Percentiles rank a stretch among this genome's conserved stretches.
These are phyloP conservation scores for Pogonognathellus flavescens DNA, from an alignment of 1,140 invertebrate genomes.

Conservation along the genomic window DNA sequence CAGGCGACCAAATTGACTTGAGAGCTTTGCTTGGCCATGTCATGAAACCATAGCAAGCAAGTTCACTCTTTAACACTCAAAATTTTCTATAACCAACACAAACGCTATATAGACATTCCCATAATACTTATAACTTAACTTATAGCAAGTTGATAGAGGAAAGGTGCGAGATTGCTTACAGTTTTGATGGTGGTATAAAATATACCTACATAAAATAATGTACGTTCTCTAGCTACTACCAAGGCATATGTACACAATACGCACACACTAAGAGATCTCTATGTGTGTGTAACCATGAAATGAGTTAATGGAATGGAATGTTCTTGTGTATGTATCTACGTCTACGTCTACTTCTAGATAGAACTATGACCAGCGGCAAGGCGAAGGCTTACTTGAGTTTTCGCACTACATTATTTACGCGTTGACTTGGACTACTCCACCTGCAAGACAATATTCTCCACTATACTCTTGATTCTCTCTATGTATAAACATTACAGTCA, in stretches of 20 bases:
- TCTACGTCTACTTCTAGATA: neutral
- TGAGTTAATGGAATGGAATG: conserved; percentile 44
- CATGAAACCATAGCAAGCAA: neutral
- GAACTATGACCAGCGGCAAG: conserved; percentile 20
- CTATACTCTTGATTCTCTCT: neutral
- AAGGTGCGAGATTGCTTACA: neutral
- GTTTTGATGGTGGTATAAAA: neutral
- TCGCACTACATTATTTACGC: conserved; percentile 36
- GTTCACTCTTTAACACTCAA: neutral
- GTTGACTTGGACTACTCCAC: neutral
- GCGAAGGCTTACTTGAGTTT: conserved; percentile 27
- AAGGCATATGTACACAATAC: neutral
- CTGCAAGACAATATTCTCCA: neutral
- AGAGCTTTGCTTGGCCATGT: conserved; percentile 15
- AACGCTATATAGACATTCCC: too few species aligned
- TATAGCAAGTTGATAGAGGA: conserved; percentile 7
- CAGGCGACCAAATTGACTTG: conserved; percentile 37
- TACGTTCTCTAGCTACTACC: neutral
- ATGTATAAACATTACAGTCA: neutral
- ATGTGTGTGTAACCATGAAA: conserved; percentile 22
- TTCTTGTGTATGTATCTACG: neutral
- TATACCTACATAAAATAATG: neutral
- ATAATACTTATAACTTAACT: too few species aligned
- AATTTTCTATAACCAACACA: too few species aligned
- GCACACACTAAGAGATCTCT: neutral